Evolutionary conservation across 2,888 invertebrate genomes (phyloP).

Genomic region (Phengaris arion): DNA sequence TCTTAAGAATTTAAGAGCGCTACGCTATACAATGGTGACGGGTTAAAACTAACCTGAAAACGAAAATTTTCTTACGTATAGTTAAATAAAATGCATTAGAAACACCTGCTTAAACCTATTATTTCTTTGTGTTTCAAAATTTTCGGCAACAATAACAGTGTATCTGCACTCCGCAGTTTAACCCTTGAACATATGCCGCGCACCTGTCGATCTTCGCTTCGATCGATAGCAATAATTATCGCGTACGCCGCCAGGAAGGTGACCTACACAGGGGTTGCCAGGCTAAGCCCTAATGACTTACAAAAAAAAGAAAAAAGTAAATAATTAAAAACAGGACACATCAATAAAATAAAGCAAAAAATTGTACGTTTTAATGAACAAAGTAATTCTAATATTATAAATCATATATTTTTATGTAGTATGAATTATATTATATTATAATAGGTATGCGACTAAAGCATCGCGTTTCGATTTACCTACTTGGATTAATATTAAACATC

Average conservation of each 20-base stretch:
- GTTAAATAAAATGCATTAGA: not conserved
- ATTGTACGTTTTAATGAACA: not conserved
- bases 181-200: conserved; percentile 31
- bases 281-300: conserved; percentile 15
- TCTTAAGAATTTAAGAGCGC: not conserved
- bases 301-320: not conserved
- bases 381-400: not conserved
- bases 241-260: conserved; percentile 49
- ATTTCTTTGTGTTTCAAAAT: not conserved
- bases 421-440: not conserved
- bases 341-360: not conserved
- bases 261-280: conserved; percentile 40
- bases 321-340: not conserved
- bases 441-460: not conserved
- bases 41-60: not conserved
- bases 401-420: not conserved
- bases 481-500: conserved; percentile 8
- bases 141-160: conserved; percentile 10
- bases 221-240: conserved; percentile 55
- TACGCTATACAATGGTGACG: not conserved
- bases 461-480: not conserved
- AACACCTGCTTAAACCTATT: not conserved
- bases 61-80: not conserved
- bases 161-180: conserved; percentile 30
- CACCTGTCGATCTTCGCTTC: conserved; percentile 51